Conservation (phyloP, 2,797 vertebrate species). For the Sarcoramphus papa region DNA sequence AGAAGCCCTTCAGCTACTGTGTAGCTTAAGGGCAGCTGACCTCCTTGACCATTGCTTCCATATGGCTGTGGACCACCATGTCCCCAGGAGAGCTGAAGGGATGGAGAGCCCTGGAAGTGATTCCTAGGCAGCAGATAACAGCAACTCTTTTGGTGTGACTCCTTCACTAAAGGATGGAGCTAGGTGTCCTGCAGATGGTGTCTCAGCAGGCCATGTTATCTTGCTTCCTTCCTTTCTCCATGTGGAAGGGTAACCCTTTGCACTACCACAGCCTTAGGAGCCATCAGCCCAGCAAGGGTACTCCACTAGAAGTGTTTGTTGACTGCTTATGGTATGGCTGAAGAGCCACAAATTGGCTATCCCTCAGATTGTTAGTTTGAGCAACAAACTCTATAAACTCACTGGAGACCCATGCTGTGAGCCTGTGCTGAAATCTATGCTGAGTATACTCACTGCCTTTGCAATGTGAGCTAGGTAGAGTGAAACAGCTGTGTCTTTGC, state of each 20-base stretch:
- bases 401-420: neutral
- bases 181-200: neutral
- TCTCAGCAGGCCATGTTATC: neutral
- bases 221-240: neutral
- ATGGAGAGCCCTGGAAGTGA: neutral
- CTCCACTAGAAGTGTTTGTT: neutral
- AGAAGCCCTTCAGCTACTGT: neutral
- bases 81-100: neutral
- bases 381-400: neutral
- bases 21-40: neutral
- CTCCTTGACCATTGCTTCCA: neutral
- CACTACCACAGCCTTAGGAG: neutral
- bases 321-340: neutral
- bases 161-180: neutral
- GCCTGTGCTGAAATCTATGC: neutral
- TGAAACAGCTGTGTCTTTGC: neutral
- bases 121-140: neutral
- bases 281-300: neutral
- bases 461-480: neutral
- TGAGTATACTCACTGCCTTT: neutral
- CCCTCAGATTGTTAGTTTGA: neutral
- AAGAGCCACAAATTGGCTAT: neutral
- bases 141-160: neutral
- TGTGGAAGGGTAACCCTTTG: neutral
- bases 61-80: neutral